A percentile compares a stretch with the other conserved stretches of the same genome.
These are phyloP conservation scores for Formica exsecta DNA, from an alignment of 1,140 invertebrate genomes.

Conservation along the genomic window DNA sequence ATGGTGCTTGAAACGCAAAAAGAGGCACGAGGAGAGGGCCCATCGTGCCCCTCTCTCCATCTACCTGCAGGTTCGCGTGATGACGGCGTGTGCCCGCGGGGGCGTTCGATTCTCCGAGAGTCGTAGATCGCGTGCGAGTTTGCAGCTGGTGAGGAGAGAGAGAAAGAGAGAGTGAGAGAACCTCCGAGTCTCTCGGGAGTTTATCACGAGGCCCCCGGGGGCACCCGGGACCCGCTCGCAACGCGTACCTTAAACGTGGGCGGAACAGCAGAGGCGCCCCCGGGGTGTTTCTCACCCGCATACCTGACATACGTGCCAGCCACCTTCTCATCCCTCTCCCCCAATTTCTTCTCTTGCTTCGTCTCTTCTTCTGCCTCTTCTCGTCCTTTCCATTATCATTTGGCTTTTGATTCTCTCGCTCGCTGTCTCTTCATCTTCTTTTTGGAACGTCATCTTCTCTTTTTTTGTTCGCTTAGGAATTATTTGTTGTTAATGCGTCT, in stretches of 20 bases:
- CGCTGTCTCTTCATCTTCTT: slow-evolving; percentile 28
- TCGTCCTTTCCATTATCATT: slow-evolving; percentile 33
- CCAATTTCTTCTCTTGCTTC: background rate
- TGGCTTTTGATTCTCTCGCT: slow-evolving; percentile 42
- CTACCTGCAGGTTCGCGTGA: slow-evolving; percentile 79
- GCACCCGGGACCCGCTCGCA: slow-evolving; percentile 65
- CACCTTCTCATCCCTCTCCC: slow-evolving; percentile 49
- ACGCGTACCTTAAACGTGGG: slow-evolving; percentile 82
- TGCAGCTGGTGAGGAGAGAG: slow-evolving; percentile 32
- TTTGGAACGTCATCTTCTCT: background rate
- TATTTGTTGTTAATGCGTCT: slow-evolving; percentile 15
- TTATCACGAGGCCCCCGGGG: slow-evolving; percentile 49
- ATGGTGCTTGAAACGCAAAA: slow-evolving; percentile 48
- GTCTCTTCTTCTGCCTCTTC: background rate
- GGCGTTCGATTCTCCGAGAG: slow-evolving; percentile 75
- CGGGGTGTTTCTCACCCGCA: slow-evolving; percentile 84
- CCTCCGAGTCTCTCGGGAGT: slow-evolving; percentile 51
- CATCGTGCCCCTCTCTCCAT: slow-evolving; percentile 39
- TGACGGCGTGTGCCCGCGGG: slow-evolving; percentile 85
- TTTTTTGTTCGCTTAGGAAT: slow-evolving; percentile 26
- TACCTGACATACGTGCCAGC: slow-evolving; percentile 78
- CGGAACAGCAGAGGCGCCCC: slow-evolving; percentile 77
- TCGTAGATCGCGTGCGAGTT: slow-evolving; percentile 77
- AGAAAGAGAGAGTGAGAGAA: slow-evolving; percentile 33
- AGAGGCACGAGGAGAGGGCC: background rate